These are phyloP conservation scores for Macquaria australasica DNA, from an alignment of 2,113 vertebrate species.

Conservation along the genomic window DNA sequence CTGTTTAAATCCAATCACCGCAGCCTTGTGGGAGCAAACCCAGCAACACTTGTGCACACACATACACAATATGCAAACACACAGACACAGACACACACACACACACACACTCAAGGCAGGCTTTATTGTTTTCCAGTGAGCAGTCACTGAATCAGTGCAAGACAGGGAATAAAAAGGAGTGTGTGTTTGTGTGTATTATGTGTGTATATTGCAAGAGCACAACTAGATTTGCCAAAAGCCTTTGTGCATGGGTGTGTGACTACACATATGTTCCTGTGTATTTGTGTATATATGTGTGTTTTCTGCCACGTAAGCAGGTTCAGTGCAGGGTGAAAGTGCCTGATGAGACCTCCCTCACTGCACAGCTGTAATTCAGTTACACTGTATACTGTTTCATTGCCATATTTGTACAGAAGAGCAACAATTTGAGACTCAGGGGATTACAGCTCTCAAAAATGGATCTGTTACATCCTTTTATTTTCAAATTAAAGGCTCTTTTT, in stretches of 20 bases:
- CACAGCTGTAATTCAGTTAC: constrained; percentile 15
- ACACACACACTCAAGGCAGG: not conserved
- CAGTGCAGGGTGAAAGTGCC: constrained; percentile 6
- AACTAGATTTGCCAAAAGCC: not conserved
- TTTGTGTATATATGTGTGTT: not conserved
- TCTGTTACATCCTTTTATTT: not conserved
- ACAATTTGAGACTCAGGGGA: not conserved
- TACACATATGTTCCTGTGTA: not conserved
- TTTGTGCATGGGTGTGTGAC: not conserved
- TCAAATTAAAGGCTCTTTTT: not conserved
- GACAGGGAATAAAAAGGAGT: not conserved
- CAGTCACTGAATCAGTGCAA: not conserved
- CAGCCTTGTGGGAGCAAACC: constrained; percentile 2
- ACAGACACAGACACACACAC: not conserved
- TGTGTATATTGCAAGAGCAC: not conserved
- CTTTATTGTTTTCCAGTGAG: not conserved
- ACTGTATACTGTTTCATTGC: not conserved
- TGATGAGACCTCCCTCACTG: not conserved
- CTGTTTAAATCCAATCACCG: constrained; percentile 6
- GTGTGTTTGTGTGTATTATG: not conserved
- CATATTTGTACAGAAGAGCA: not conserved
- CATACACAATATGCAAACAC: not conserved
- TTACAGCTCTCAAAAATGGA: not conserved
- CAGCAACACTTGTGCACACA: not conserved
- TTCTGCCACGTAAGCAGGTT: constrained; percentile 12